phyloP scores from a whole-genome alignment of 2,888 invertebrate genomes.

The Sminthurinus aureus region DNA sequence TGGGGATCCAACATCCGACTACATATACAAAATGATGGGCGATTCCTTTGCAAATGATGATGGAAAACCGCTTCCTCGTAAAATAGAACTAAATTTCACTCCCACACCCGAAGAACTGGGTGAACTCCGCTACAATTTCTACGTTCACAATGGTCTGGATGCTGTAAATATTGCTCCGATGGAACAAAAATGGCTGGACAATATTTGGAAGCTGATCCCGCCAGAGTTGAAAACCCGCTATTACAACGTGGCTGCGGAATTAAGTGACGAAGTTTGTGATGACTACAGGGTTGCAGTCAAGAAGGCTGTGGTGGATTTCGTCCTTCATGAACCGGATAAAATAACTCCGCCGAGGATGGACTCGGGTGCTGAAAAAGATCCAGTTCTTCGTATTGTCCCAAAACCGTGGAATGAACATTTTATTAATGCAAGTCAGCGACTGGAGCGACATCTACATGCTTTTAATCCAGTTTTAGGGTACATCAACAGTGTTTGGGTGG shows the following conservation, averaged over 20 bases:
- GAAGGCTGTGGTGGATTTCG: slow-evolving; percentile 91
- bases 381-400: slow-evolving; percentile 53
- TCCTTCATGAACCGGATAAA: slow-evolving; percentile 77
- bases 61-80: slow-evolving; percentile 4
- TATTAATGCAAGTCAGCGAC: slow-evolving; percentile 46
- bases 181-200: slow-evolving; percentile 74
- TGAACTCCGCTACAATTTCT: slow-evolving; percentile 81
- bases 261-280: slow-evolving; percentile 80
- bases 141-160: slow-evolving; percentile 88
- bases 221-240: slow-evolving; percentile 62
- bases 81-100: slow-evolving; percentile 45
- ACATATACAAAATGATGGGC: slow-evolving; percentile 34
- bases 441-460: slow-evolving; percentile 55
- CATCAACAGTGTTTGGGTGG: slow-evolving; percentile 55
- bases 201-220: slow-evolving; percentile 64
- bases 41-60: slow-evolving; percentile 44
- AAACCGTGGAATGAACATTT: slow-evolving; percentile 55
- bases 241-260: slow-evolving; percentile 64
- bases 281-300: slow-evolving; percentile 89
- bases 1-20: slow-evolving; percentile 9
- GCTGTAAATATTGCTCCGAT: slow-evolving; percentile 88
- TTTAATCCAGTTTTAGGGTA: slow-evolving; percentile 56
- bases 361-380: slow-evolving; percentile 52
- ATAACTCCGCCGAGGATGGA: slow-evolving; percentile 60
- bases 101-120: slow-evolving; percentile 54